phyloP scores from a whole-genome alignment of 2,888 invertebrate species.

The Perdita meconis region DNA sequence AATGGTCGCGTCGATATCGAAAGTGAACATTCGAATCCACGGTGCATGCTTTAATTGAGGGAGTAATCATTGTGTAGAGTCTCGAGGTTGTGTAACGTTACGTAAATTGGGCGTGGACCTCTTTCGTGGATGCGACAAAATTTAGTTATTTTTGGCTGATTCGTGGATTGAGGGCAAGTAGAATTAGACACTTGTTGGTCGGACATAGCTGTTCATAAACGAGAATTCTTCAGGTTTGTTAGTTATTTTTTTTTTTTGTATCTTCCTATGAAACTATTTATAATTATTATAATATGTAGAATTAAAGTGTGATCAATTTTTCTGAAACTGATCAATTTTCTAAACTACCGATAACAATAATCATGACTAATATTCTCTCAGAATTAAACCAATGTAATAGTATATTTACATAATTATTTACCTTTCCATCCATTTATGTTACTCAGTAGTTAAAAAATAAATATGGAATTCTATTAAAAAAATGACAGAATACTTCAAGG shows the following conservation, averaged over 20 bases:
- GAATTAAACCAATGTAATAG: too few relatives aligned
- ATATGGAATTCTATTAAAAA: too few relatives aligned
- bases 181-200: constrained; percentile 54
- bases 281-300: too few relatives aligned
- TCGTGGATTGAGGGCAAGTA: constrained; percentile 26
- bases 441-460: too few relatives aligned
- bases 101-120: background rate
- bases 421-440: too few relatives aligned
- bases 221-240: background rate
- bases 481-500: too few relatives aligned
- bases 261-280: too few relatives aligned
- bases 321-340: too few relatives aligned
- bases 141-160: background rate
- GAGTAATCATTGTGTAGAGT: background rate
- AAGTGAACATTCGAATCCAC: constrained; percentile 28
- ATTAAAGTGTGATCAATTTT: too few relatives aligned
- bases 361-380: too few relatives aligned
- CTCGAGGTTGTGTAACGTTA: background rate
- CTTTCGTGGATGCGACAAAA: background rate
- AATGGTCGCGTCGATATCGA: constrained; percentile 19
- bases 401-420: too few relatives aligned
- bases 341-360: background rate
- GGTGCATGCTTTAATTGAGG: background rate
- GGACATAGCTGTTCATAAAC: constrained; percentile 17
- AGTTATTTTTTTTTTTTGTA: too few relatives aligned